Conservation (phyloP, 2,797 vertebrate species). For the Danio jaintianensis region DNA sequence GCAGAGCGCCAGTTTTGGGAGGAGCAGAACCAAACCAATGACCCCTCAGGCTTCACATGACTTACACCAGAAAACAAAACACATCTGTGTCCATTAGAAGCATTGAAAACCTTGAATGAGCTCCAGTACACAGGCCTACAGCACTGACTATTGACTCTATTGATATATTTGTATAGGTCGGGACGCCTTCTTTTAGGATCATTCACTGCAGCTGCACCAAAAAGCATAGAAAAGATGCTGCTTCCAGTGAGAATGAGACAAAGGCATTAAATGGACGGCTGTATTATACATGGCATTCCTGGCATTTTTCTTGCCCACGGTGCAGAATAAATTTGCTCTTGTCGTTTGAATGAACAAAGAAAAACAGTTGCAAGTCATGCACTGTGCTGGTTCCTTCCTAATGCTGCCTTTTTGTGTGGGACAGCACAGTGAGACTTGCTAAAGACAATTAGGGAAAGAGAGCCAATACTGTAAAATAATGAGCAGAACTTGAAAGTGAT, state of each 20-base stretch:
- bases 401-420: conserved; percentile 32
- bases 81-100: conserved; percentile 23
- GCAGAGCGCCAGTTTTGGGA: conserved; percentile 22
- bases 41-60: conserved; percentile 34
- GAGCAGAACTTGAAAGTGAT: too few species aligned
- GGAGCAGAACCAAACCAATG: conserved; percentile 24
- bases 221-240: conserved; percentile 8
- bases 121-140: conserved; percentile 7
- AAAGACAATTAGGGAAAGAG: conserved; percentile 27
- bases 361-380: conserved; percentile 44
- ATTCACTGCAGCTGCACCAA: conserved; percentile 1
- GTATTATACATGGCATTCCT: conserved; percentile 33
- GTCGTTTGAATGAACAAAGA: conserved; percentile 36
- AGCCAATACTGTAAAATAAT: background rate
- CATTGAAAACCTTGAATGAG: conserved; percentile 4
- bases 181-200: conserved; percentile 4
- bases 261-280: conserved; percentile 11
- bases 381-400: conserved; percentile 37
- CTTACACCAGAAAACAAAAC: conserved; percentile 41
- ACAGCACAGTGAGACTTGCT: conserved; percentile 9
- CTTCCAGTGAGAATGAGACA: conserved; percentile 9
- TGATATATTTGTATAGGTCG: background rate
- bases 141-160: conserved; percentile 20
- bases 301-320: conserved; percentile 34
- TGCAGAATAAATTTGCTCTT: conserved; percentile 20